These are phyloP conservation scores for Meloidogyne floridensis DNA, from an alignment of 1,140 invertebrate species.

Conservation along the genomic window DNA sequence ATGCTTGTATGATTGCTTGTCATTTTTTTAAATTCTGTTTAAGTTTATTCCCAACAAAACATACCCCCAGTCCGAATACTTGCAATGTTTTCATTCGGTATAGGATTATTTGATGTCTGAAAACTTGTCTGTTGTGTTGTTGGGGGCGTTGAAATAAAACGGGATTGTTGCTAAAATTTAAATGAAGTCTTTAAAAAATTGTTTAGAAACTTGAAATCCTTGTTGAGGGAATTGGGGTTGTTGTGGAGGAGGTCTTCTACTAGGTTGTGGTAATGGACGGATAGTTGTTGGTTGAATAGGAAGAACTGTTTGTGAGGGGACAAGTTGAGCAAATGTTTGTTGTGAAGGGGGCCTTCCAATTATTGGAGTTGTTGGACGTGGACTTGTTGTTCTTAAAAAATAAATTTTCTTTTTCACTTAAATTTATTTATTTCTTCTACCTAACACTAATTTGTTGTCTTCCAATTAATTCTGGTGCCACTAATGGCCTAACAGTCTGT, in stretches of 20 bases:
- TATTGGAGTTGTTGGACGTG: neutral
- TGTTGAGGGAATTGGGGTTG: conserved; percentile 19
- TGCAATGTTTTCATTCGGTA: conserved; percentile 21
- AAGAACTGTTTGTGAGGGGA: conserved; percentile 32
- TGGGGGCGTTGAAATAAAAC: conserved; percentile 33
- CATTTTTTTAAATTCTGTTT: neutral
- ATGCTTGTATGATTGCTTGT: no score
- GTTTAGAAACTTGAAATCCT: conserved; percentile 27
- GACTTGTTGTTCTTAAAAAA: conserved; percentile 15
- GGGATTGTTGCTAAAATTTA: conserved; percentile 23
- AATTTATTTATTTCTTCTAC: conserved; percentile 18
- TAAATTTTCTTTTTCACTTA: neutral
- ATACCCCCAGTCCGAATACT: conserved; percentile 17
- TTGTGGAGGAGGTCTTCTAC: conserved; percentile 19
- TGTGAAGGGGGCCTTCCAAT: neutral
- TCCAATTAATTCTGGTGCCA: conserved; percentile 34
- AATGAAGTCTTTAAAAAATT: conserved; percentile 9
- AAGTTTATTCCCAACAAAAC: neutral
- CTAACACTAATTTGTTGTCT: conserved; percentile 42
- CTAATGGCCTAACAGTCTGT: conserved; percentile 33
- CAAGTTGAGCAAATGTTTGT: conserved; percentile 8
- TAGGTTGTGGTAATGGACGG: no score
- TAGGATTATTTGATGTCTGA: conserved; percentile 49
- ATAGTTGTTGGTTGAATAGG: conserved; percentile 5
- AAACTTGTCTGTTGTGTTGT: conserved; percentile 48